Percentiles rank a stretch among this genome's conserved stretches.
Conservation (phyloP, 92 coral and sea anemone genomes). For the Phenganax subtilis region DNA sequence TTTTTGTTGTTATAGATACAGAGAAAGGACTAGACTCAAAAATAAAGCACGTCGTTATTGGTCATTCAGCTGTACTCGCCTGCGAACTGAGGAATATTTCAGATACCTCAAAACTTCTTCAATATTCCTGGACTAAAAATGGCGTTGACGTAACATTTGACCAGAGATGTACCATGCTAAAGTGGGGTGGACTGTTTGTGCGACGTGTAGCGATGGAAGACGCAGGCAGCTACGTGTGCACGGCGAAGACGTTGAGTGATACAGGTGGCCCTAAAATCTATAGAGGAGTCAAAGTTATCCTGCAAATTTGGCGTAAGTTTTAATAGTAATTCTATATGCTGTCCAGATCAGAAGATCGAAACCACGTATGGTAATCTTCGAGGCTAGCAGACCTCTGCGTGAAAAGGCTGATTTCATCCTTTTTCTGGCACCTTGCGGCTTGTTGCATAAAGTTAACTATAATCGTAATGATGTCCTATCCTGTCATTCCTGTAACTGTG, state of each 20-base stretch:
- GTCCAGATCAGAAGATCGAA: no score
- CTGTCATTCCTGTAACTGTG: no score
- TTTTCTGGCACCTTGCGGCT: not conserved
- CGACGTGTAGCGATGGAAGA: slow-evolving; percentile 53
- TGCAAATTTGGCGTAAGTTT: slow-evolving; percentile 86
- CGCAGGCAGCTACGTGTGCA: slow-evolving; percentile 76
- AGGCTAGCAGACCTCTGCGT: no score
- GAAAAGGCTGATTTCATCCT: no score
- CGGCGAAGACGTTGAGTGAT: slow-evolving; percentile 66
- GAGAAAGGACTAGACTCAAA: not conserved
- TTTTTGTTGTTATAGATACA: not conserved
- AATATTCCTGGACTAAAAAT: slow-evolving; percentile 74
- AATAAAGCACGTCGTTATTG: slow-evolving; percentile 1
- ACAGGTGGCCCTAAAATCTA: slow-evolving; percentile 53
- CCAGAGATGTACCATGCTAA: slow-evolving; percentile 56
- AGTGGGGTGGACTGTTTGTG: slow-evolving; percentile 73
- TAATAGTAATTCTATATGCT: not conserved
- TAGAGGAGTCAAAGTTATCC: slow-evolving; percentile 61
- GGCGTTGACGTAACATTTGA: slow-evolving; percentile 52
- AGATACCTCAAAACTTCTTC: slow-evolving; percentile 43
- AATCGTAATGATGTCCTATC: no score
- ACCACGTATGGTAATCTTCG: no score
- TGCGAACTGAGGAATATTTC: slow-evolving; percentile 60
- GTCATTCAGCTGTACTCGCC: slow-evolving; percentile 59
- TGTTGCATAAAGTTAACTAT: not conserved